Evolutionary conservation across 2,113 vertebrate genomes (phyloP).

Genomic region (Empidonax alnorum): DNA sequence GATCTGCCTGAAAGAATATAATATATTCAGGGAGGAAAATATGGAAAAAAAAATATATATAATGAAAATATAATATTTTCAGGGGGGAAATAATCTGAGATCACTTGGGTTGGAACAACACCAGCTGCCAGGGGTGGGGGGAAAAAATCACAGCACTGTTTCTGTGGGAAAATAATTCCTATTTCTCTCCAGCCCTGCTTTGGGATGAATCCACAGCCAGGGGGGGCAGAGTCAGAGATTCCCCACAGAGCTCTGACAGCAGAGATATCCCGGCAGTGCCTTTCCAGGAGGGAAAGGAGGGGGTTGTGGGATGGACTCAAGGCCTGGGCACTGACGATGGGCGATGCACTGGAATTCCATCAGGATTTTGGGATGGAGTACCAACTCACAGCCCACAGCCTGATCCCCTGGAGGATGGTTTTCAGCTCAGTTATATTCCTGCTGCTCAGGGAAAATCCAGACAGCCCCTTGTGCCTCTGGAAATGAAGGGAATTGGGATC

Average conservation of each 20-base stretch:
- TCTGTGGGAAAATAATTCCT: neutral
- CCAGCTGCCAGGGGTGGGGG: neutral
- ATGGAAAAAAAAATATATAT: no score
- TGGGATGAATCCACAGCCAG: neutral
- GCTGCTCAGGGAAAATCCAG: neutral
- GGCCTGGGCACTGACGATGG: neutral
- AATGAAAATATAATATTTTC: no score
- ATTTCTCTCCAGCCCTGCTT: neutral
- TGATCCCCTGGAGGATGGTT: neutral
- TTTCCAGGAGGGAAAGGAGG: neutral
- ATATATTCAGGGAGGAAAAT: no score
- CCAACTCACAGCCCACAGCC: neutral
- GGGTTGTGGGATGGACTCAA: neutral
- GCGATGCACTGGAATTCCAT: neutral
- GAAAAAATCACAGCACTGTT: neutral
- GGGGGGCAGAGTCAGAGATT: neutral
- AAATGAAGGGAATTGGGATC: neutral
- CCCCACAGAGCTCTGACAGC: neutral
- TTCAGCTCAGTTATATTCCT: neutral
- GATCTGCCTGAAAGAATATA: neutral
- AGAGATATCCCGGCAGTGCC: neutral
- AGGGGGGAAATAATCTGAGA: neutral
- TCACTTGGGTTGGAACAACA: neutral
- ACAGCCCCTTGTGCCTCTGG: rapidly evolving
- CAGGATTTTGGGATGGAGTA: neutral